Base-by-base conservation (phyloP, 1,140 invertebrate genomes). In the Lepidurus packardi region DNA sequence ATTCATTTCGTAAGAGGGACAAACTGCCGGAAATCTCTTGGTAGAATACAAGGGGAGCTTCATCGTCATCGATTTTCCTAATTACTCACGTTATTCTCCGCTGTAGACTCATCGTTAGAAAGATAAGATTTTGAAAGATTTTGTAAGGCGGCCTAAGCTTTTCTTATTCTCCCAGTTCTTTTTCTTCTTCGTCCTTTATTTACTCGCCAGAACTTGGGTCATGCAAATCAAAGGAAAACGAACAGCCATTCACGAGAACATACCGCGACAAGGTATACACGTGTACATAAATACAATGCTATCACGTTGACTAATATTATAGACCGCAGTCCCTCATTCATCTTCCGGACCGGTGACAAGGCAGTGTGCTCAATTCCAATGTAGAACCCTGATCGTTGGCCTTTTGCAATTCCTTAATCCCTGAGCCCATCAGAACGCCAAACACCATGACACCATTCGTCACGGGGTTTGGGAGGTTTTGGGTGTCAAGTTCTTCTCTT, bases 51-150 rank as follows among this genome's bases (percentile, higher is more conserved):
- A 65, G 53, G 53, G 21, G 21, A 65, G 53, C 53, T 65, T 65
- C 13, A 21, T 47, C 53, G 16, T 65, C 53, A 65, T 65, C 13
- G 53, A 65, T 65, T 65, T 65, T 65, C 53, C 53, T 65, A 65
- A 65, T 65, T 65, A 21, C 53, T 65, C 53, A 21, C 53, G 16
- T 21, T 65, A 21, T 65, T 65, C 53, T 65, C 21, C 21, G 53
- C 21, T 65, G 16, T 65, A 65, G 16, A 7, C 16, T 65, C n/a
- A 7, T n/a, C 53, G 21, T 65, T 65, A 65, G 53, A 65, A 65
- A 65, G 16, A 21, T 65, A 0, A 0, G 25, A 1, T 25, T 25
- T 25, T 25, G n/a, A n/a, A 4, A 7, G 47, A 0, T 65, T 65
- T 65, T 65, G 8, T 9, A 21, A 13, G 13, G 47, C 53, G 21